Evolutionary conservation across 2,888 invertebrate species (phyloP).

Genomic region (Troides aeacus): DNA sequence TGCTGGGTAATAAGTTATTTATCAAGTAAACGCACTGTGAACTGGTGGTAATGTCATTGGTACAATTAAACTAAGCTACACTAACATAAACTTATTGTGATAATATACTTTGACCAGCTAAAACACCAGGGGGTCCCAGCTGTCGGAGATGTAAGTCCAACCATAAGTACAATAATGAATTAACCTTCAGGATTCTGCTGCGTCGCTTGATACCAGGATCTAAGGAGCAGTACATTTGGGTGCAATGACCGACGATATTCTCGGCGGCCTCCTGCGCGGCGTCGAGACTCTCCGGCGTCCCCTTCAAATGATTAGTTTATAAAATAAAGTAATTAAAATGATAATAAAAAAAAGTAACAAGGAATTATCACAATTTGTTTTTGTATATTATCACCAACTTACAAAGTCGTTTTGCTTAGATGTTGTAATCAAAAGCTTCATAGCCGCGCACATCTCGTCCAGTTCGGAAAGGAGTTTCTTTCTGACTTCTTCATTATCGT

Average conservation of each 20-base stretch:
- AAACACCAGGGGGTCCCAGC: not conserved
- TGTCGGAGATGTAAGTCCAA: not conserved
- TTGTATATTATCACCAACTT: slow-evolving; percentile 33
- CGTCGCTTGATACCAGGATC: slow-evolving; percentile 52
- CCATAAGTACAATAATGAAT: not conserved
- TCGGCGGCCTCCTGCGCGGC: slow-evolving; percentile 54
- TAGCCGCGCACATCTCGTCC: slow-evolving; percentile 50
- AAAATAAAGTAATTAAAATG: too few relatives aligned
- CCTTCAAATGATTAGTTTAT: slow-evolving; percentile 26
- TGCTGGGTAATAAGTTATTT: slow-evolving; percentile 39
- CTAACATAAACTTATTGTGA: not conserved
- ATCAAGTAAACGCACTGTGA: too few relatives aligned
- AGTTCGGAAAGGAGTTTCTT: slow-evolving; percentile 56
- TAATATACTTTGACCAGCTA: not conserved
- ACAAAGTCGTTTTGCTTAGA: slow-evolving; percentile 43
- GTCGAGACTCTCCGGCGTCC: slow-evolving; percentile 35
- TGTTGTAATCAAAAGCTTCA: slow-evolving; percentile 42
- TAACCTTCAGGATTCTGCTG: slow-evolving; percentile 49
- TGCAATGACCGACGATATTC: slow-evolving; percentile 58
- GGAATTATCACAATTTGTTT: not conserved
- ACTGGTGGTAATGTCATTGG: too few relatives aligned
- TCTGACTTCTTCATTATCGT: slow-evolving; percentile 49
- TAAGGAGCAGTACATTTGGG: slow-evolving; percentile 58
- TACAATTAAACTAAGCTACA: not conserved
- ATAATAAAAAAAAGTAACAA: too few relatives aligned